Conservation (phyloP, 2,888 invertebrate species). For the Mamestra brassicae region DNA sequence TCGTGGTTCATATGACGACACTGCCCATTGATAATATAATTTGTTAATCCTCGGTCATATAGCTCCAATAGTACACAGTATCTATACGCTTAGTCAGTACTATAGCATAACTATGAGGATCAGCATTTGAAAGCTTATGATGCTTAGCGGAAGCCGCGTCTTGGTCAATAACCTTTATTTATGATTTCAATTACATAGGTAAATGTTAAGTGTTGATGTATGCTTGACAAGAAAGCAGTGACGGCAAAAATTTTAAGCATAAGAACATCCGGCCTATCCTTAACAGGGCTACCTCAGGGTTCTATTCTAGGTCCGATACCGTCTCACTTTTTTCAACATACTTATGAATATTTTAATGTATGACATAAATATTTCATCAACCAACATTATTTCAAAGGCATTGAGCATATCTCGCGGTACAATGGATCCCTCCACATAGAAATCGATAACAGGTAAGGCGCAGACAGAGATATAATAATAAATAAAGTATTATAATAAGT, state of each 20-base stretch:
- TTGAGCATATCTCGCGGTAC: neutral
- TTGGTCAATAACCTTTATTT: too few species aligned
- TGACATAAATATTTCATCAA: neutral
- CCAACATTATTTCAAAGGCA: neutral
- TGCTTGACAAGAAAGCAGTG: neutral
- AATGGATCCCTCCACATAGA: neutral
- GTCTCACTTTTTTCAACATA: neutral
- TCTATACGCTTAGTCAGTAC: neutral
- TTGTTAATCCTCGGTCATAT: neutral
- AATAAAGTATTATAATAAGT: neutral
- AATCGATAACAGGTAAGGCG: neutral
- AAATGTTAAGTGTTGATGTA: neutral
- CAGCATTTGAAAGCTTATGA: neutral
- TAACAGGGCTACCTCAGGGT: slow-evolving; percentile 9
- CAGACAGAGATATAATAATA: neutral
- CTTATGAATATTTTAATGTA: neutral
- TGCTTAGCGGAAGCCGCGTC: neutral
- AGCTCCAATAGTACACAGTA: neutral
- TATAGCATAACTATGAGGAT: neutral
- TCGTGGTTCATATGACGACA: slow-evolving; percentile 27
- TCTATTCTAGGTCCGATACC: slow-evolving; percentile 5
- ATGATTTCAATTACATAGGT: neutral
- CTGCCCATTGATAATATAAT: slow-evolving; percentile 39
- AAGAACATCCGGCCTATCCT: neutral
- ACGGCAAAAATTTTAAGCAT: neutral